Conservation (phyloP, 1,140 invertebrate genomes). For the Drosophila bipectinata region DNA sequence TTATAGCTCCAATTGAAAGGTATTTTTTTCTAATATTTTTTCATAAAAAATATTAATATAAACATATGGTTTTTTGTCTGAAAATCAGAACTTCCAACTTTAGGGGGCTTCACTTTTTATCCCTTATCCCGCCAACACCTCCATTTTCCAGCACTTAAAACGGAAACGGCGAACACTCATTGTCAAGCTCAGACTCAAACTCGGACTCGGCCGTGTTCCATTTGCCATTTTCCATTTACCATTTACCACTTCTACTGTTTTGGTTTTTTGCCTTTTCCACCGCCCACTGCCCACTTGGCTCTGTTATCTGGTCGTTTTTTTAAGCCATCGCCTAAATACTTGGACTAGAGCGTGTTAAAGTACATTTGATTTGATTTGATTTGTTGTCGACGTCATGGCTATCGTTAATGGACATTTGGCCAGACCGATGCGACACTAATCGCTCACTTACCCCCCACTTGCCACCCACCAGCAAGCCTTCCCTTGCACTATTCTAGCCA, state of each 20-base stretch:
- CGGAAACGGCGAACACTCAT: conserved; percentile 74
- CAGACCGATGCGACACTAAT: conserved; percentile 73
- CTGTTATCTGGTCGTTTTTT: conserved; percentile 19
- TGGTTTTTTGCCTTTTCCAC: conserved; percentile 21
- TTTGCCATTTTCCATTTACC: conserved; percentile 44
- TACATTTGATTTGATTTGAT: conserved; percentile 82
- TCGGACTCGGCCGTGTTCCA: conserved; percentile 54
- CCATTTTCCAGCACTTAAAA: conserved; percentile 59
- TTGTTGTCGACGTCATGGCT: conserved; percentile 68
- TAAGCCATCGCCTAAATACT: conserved; percentile 74
- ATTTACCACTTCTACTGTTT: conserved; percentile 45
- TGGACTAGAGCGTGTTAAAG: conserved; percentile 75
- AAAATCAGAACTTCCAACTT: not conserved
- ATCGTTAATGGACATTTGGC: conserved; percentile 74
- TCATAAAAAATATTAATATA: too few species aligned
- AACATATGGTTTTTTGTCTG: not conserved
- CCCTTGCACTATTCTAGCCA: conserved; percentile 4
- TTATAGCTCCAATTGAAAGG: too few species aligned
- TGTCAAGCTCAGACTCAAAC: conserved; percentile 67
- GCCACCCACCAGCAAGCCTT: conserved; percentile 6
- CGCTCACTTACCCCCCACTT: conserved; percentile 61
- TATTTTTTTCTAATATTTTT: too few species aligned
- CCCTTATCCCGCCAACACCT: conserved; percentile 32
- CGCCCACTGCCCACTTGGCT: not conserved
- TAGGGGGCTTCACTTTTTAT: conserved; percentile 12